phyloP scores from a whole-genome alignment of 2,113 vertebrate genomes.

The Aldabrachelys gigantea region DNA sequence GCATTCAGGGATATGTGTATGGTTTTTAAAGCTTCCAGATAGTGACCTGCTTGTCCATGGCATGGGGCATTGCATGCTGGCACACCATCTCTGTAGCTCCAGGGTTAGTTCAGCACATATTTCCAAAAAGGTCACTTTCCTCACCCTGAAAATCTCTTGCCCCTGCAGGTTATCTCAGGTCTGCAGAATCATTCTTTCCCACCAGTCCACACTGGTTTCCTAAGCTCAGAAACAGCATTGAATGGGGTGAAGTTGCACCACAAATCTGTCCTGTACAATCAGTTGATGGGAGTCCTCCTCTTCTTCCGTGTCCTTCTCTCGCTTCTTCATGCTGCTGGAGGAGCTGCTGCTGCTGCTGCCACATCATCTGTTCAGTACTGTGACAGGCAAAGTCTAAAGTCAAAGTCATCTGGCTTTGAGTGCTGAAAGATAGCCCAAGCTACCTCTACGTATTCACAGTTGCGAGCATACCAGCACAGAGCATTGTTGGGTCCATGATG shows the following conservation, averaged over 20 bases:
- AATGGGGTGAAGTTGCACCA: neutral
- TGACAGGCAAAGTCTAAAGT: neutral
- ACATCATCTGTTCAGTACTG: neutral
- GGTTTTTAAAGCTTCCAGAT: neutral
- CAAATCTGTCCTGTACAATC: neutral
- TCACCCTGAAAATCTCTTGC: neutral
- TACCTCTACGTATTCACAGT: neutral
- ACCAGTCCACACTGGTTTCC: neutral
- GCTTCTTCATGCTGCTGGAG: neutral
- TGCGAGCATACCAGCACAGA: neutral
- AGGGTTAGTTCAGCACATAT: neutral
- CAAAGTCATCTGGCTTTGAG: neutral
- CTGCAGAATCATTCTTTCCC: neutral
- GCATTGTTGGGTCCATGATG: neutral
- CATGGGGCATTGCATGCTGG: neutral
- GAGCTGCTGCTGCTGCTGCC: neutral
- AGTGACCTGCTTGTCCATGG: neutral
- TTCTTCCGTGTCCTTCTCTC: neutral
- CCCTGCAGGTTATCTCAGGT: neutral
- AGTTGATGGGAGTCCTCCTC: neutral
- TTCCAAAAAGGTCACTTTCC: neutral
- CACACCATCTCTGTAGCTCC: neutral
- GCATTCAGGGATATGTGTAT: neutral
- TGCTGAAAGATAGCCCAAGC: neutral
- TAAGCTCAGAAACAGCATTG: neutral